Evolutionary conservation across 92 coral and sea anemone genomes (phyloP).

Genomic region (Porites rus): DNA sequence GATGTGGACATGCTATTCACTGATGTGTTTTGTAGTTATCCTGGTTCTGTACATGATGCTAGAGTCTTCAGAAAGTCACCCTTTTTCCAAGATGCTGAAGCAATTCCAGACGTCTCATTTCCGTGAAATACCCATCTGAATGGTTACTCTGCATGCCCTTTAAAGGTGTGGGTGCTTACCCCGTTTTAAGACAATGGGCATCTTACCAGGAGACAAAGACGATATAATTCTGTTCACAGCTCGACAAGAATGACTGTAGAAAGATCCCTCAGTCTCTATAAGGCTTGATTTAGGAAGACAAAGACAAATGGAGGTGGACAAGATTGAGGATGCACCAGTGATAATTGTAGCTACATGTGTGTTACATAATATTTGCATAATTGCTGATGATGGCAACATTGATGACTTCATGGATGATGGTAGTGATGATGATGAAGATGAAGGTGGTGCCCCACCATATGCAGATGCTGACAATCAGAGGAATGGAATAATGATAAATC

Average conservation of each 20-base stretch:
- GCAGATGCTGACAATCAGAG: conserved; percentile 42
- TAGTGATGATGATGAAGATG: too few species aligned
- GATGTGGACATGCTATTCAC: too few species aligned
- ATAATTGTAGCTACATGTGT: conserved; percentile 44
- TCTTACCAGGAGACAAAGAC: conserved; percentile 39
- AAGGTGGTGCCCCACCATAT: conserved; percentile 37
- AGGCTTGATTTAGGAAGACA: conserved; percentile 37
- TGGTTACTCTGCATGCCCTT: conserved; percentile 61
- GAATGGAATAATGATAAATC: conserved; percentile 41
- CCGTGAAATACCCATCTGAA: conserved; percentile 52
- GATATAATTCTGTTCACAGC: conserved; percentile 44
- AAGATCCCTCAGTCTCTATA: conserved; percentile 42
- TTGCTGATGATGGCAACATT: conserved; percentile 35
- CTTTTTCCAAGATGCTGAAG: conserved; percentile 49
- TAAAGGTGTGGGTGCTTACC: conserved; percentile 46
- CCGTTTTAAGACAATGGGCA: conserved; percentile 48
- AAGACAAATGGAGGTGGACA: conserved; percentile 55
- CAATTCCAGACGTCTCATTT: conserved; percentile 38
- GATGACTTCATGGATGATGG: too few species aligned
- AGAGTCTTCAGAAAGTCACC: conserved; percentile 61
- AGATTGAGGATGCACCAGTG: conserved; percentile 44
- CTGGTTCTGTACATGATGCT: conserved; percentile 69
- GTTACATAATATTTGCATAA: conserved; percentile 47
- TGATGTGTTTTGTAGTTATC: conserved; percentile 64
- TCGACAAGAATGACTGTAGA: conserved; percentile 61